Conservation (phyloP, 2,113 vertebrate species). For the Nanorana parkeri region DNA sequence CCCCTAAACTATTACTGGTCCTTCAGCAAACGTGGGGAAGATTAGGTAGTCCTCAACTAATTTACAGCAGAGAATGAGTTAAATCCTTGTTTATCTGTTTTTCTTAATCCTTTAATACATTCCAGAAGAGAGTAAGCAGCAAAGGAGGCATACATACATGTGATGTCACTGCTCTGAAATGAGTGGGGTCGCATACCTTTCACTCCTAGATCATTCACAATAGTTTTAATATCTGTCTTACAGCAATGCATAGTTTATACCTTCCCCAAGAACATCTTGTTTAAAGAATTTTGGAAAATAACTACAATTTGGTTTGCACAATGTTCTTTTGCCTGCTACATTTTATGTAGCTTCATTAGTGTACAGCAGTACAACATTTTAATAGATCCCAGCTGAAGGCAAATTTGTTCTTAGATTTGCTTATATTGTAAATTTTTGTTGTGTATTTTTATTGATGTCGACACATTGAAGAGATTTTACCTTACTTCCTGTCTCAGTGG, state of each 20-base stretch:
- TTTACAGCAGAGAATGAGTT: constrained; percentile 8
- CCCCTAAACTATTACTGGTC: too few relatives aligned
- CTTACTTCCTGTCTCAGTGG: too few relatives aligned
- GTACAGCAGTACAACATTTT: too few relatives aligned
- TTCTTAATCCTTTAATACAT: constrained; percentile 52
- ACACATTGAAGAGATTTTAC: too few relatives aligned
- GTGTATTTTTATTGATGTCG: too few relatives aligned
- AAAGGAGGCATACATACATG: not conserved
- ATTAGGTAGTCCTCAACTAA: not conserved
- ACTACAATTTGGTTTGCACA: too few relatives aligned
- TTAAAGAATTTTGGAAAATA: too few relatives aligned
- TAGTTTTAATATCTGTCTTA: constrained; percentile 24
- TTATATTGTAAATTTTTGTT: too few relatives aligned
- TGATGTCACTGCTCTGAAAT: constrained; percentile 49
- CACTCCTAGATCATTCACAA: constrained; percentile 24
- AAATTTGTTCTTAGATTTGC: too few relatives aligned
- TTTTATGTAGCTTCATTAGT: too few relatives aligned
- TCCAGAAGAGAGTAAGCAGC: constrained; percentile 43
- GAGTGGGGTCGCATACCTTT: constrained; percentile 46
- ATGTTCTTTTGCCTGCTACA: too few relatives aligned
- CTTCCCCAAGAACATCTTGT: not conserved
- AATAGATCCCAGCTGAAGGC: too few relatives aligned
- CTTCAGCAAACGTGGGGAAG: not conserved
- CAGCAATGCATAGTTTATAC: not conserved
- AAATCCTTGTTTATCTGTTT: constrained; percentile 15